Conservation (phyloP, 2,113 vertebrate genomes). For the Tursiops truncatus region DNA sequence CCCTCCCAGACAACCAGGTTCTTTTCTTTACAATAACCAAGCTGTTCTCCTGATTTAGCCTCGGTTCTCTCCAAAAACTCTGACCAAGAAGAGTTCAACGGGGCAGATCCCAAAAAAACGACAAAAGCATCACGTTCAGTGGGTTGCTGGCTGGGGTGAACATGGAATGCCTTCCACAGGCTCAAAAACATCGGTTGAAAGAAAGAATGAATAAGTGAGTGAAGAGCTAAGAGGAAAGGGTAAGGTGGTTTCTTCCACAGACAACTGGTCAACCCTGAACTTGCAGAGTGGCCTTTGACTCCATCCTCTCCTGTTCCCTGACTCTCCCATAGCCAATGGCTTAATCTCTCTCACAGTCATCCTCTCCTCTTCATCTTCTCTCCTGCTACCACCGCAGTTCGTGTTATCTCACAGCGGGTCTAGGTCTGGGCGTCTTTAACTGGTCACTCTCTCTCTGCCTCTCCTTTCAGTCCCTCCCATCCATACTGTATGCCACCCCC, state of each 20-base stretch:
- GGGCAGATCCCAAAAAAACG: neutral
- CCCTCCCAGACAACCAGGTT: constrained; percentile 55
- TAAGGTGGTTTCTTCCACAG: neutral
- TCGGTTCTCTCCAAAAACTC: neutral
- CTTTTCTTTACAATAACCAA: constrained; percentile 58
- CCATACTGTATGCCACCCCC: neutral
- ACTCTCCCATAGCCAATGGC: neutral
- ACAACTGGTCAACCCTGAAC: neutral
- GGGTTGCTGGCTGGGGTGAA: neutral
- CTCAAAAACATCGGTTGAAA: neutral
- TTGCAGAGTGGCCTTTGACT: neutral
- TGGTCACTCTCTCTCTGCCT: neutral
- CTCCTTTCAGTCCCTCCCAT: neutral
- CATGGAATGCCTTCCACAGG: neutral
- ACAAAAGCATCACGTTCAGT: neutral
- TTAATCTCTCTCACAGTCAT: neutral
- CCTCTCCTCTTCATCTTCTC: neutral
- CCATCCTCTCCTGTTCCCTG: neutral
- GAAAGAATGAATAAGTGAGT: neutral
- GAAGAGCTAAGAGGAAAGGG: neutral
- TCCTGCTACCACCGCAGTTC: neutral
- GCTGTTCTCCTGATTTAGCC: constrained; percentile 9
- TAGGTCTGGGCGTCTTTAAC: neutral
- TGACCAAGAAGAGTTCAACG: neutral
- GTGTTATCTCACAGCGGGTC: neutral